Base-by-base conservation (phyloP, 1,140 invertebrate species). In the Aphelinus certus region DNA sequence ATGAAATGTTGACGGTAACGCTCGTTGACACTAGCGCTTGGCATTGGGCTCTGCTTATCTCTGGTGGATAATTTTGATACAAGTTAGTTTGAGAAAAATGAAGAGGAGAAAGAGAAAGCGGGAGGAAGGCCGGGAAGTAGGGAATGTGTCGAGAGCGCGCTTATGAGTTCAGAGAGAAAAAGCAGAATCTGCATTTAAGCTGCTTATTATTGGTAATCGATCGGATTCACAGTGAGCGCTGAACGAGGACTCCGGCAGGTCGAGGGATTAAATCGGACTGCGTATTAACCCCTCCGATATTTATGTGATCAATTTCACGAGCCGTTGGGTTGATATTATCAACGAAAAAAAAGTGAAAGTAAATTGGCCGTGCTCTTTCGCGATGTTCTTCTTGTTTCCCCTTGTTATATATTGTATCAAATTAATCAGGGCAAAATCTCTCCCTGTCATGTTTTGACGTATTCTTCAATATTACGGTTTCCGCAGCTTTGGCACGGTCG, bases 191-290 rank as follows among this genome's bases (percentile, higher is more conserved):
- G 26, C 58, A 48, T 60, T 57, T 74, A 74, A 74, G 65, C 58
- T 76, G 77, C 79, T 84, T 82, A 84, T 85, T 84, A 83, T 82
- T 84, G 81, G 84, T 84, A 85, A 85, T 85, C 82, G 81, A 82
- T 85, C 65, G 73, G 84, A 80, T 82, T 79, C 78, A 74, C 78
- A 84, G 84, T 81, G 82, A 83, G 73, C 77, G 53, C 66, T 66
- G 77, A 76, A 70, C 56, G 3, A n/a, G 26, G 49, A 80, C 79
- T 77, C 78, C 79, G 80, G 79, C 81, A 80, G 77, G 73, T 80
- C 81, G 79, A 81, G 75, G 76, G 77, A 84, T 83, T 76, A 77
- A 68, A 62, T 68, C 57, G 64, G 10, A 57, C 64, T 73, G 43
- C 64, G 49, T 74, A 73, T 70, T 74, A 70, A 77, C 68, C 61